phyloP scores from a whole-genome alignment of 2,888 invertebrate species.

The Oscheius sp. region DNA sequence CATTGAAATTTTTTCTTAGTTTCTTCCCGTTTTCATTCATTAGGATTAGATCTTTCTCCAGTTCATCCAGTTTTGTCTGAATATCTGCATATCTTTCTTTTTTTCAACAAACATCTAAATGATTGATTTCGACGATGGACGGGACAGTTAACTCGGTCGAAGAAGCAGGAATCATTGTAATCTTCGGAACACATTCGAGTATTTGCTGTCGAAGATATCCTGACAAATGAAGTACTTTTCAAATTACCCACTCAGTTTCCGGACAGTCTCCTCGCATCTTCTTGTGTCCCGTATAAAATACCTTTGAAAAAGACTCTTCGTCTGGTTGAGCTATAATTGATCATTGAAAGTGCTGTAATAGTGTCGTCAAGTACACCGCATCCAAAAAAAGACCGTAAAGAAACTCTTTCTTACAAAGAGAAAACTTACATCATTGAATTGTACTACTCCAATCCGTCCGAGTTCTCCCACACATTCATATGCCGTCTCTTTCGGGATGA shows the following conservation, averaged over 20 bases:
- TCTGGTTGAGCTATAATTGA: constrained; percentile 84
- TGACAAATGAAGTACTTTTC: constrained; percentile 43
- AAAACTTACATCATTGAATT: constrained; percentile 62
- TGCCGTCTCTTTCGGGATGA: constrained; percentile 60
- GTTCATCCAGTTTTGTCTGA: constrained; percentile 39
- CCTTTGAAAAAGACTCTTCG: constrained; percentile 94
- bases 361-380: neutral
- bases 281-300: constrained; percentile 97
- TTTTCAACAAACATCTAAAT: constrained; percentile 81
- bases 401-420: constrained; percentile 1
- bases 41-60: constrained; percentile 54
- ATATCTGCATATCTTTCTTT: neutral
- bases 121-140: constrained; percentile 96
- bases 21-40: constrained; percentile 57
- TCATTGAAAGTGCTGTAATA: neutral
- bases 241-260: constrained; percentile 61
- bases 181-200: constrained; percentile 91
- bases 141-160: constrained; percentile 81
- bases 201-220: constrained; percentile 92
- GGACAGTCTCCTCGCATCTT: constrained; percentile 91
- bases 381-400: neutral
- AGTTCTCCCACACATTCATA: constrained; percentile 61
- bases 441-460: constrained; percentile 54
- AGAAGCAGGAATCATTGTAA: constrained; percentile 75
- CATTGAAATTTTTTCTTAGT: constrained; percentile 44